Evolutionary conservation across 1,140 invertebrate species (phyloP), one percentile per base, ranked within the genome.

Genomic region (Daktulosphaira vitifoliae): DNA sequence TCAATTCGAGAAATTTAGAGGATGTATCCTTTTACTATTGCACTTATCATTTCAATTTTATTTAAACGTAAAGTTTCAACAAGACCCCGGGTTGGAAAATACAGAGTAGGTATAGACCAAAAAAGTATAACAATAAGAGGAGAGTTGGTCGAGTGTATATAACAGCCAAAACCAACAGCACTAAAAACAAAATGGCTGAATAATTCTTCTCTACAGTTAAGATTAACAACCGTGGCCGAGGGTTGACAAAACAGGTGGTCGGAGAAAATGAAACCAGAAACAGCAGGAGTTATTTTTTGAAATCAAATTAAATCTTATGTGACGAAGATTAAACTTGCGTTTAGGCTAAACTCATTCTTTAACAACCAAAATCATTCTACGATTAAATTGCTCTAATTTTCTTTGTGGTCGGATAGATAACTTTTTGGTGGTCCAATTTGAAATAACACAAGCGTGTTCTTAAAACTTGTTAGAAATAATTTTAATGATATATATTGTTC

Each of bases 311-410:
- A 62, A 62, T 62, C 39, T 62, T 62, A 62, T 62, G 56, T 62
- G 56, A 62, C 42, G 56, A 62, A 62, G 3, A 33, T 11, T 33
- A 33, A 5, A 33, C 29, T 33, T 33, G 11, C 29, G 5, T 33
- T 11, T 33, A 6, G 29, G 5, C 11, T 33, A 6, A 11, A n/a
- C n/a, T n/a, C n/a, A n/a, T n/a, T n/a, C 53, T 37, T 20, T n/a
- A 62, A 59, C 42, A 29, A 38, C 20, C 42, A 33, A 48, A 23
- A 25, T 33, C 56, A 16, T 11, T 33, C 13, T n/a, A n/a, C 42
- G 56, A 62, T 62, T 62, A 62, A 62, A 46, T 48, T 29, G 29
- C 56, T 62, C 42, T 48, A 62, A 62, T 62, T 62, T 62, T 39
- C 56, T 38, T 62, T 62, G 29, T 39, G 20, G 8, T 39, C 56